Evolutionary conservation across 2,797 vertebrate genomes (phyloP), one percentile per base, ranked within the genome.

Genomic region (Enteromius fasciolatus): DNA sequence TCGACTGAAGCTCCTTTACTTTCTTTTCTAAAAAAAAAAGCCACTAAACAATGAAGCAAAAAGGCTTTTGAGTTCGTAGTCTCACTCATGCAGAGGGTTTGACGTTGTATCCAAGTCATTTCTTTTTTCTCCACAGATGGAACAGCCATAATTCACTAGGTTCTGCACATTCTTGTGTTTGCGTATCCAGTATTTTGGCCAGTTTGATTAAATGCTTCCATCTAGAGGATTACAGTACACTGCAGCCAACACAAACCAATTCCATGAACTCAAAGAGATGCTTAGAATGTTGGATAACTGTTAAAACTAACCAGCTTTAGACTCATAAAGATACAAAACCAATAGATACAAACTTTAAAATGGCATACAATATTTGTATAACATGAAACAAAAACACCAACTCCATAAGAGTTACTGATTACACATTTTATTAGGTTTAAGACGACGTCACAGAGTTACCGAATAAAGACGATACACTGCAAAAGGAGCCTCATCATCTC

Each of bases 391-490:
- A 41, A 61, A 73, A 31, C 20, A 78, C 18, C 1, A 33, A 74
- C 63, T 66, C 25, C 3, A 10, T 10, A 28, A 70, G 8, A 82
- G 14, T 14, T 10, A 33, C 66, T 84, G 36, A 83, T 84, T 85
- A 86, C 68, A 85, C 93, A 92, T 94, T 96, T 97, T 97, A 89
- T 96, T 96, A 92, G 94, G 90, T 91, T 93, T 90, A 94, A 94
- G 94, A 95, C 93, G 93, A 97, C 94, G 80, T 94, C 94, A 96
- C 95, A 94, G 89, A 86, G 88, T 94, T 95, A 95, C 93, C 94
- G 95, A 95, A 94, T 92, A 90, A 92, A 93, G 92, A 94, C 91
- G 92, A 94, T 92, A 94, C 93, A 94, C 93, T 90, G 91, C 92
- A 92, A 94, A 93, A 87, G 89, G 87, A 90, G 88, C 90, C 89